Evolutionary conservation across 2,113 vertebrate genomes (phyloP), one percentile per base, ranked within the genome.

Genomic region (Dermatemys mawii): DNA sequence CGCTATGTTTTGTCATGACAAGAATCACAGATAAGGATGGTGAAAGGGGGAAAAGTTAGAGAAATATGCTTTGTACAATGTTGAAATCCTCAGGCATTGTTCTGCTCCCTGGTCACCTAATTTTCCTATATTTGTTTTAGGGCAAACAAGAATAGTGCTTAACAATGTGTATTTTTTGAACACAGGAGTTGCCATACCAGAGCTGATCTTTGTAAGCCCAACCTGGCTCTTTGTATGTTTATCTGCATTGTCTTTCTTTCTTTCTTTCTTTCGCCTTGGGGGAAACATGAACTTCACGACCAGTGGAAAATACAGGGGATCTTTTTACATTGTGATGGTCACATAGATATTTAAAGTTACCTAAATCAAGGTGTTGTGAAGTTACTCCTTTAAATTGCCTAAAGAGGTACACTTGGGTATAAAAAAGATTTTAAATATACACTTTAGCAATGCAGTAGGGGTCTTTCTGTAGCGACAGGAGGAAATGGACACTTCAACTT

Each of bases 81-180:
- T 81, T 90, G 55, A 96, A 94, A 93, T 81, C 49, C 27, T 48
- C 50, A 87, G 53, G 41, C 83, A 91, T 50, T 92, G 63, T 90
- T 73, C 32, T 90, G 84, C 27, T 84, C 16, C 19, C 51, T 48
- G 53, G 49, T 86, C 90, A 75, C 86, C 21, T 90, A 57, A 93
- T 76, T 38, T 48, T 26, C 14, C 55, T 57, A 24, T 78, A 2
- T 1, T 93, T 87, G 21, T 83, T 93, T 89, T 70, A 76, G 51
- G 67, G 78, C 81, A 93, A 87, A 63, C 5, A 88, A 76, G 94
- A 90, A 85, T 83, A 60, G 81, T 3, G 4, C 11, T 78, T 57
- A 76, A 6, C n/a, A 26, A 24, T 29, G 4, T 35, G 83, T 35
- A 35, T 51, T 5, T 32, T 81, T 24, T 44, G 13, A 46, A 29